Evolutionary conservation across 2,113 vertebrate genomes (phyloP).

Genomic region (Picathartes gymnocephalus): DNA sequence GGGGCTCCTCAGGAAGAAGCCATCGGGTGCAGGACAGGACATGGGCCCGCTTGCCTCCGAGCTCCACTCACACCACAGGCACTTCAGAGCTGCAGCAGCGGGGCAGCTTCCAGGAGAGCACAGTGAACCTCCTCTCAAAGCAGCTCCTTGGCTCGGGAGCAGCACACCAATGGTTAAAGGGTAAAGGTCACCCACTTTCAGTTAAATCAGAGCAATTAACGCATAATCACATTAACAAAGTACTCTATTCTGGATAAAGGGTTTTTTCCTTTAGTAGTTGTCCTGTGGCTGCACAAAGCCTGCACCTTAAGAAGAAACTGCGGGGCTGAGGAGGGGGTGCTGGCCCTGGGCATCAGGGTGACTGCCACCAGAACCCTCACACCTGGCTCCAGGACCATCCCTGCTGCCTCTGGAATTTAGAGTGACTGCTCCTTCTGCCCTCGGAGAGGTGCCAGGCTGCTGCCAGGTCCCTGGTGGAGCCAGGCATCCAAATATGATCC

Average conservation of each 20-base stretch:
- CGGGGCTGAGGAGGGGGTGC: accelerated
- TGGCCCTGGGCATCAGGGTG: neutral
- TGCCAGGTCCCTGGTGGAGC: neutral
- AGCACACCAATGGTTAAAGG: neutral
- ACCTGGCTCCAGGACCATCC: neutral
- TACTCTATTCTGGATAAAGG: neutral
- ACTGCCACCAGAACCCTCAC: accelerated
- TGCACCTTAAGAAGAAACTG: neutral
- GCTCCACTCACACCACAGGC: neutral
- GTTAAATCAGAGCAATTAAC: slow-evolving; percentile 24
- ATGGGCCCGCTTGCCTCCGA: accelerated
- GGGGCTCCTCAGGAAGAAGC: neutral
- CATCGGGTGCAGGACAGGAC: neutral
- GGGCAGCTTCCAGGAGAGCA: neutral
- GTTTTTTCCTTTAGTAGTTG: slow-evolving; percentile 9
- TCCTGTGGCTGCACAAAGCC: neutral
- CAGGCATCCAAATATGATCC: neutral
- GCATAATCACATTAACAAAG: slow-evolving; percentile 21
- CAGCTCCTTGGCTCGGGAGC: neutral
- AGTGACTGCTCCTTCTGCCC: neutral
- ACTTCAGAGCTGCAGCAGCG: accelerated
- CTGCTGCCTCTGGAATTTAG: neutral
- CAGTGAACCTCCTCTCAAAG: neutral
- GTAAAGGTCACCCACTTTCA: neutral
- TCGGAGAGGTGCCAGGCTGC: neutral